Conservation (phyloP, 1,140 invertebrate genomes). For the Neodiprion fabricii region DNA sequence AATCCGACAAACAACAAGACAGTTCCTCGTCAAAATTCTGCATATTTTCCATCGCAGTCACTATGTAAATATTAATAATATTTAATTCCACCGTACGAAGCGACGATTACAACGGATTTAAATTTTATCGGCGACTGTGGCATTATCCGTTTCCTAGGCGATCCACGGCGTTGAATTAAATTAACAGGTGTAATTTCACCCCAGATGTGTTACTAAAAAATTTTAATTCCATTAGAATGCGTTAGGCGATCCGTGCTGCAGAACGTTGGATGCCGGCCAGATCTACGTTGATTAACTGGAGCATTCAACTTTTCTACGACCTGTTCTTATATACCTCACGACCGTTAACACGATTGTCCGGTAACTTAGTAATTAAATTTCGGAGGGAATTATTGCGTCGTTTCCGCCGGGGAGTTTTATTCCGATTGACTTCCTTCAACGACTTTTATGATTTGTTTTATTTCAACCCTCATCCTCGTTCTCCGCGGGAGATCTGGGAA, state of each 20-base stretch:
- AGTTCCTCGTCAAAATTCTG: no score
- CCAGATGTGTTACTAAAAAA: not conserved
- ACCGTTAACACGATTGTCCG: not conserved
- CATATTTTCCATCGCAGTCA: no score
- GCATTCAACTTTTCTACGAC: not conserved
- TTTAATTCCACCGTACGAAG: no score
- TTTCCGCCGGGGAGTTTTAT: not conserved
- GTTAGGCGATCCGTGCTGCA: not conserved
- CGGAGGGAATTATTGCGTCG: not conserved
- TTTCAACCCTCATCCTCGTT: not conserved
- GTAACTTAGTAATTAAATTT: slow-evolving; percentile 2
- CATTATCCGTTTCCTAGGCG: no score
- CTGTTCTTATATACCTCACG: not conserved
- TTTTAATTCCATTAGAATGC: slow-evolving; percentile 3
- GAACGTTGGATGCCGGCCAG: not conserved
- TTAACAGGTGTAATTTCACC: no score
- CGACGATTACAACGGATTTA: no score
- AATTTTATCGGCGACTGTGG: no score
- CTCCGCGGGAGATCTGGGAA: not conserved
- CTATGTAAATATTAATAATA: no score
- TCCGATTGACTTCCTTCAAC: not conserved
- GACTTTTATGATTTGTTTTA: not conserved
- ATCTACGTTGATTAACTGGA: slow-evolving; percentile 3
- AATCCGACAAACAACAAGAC: no score
- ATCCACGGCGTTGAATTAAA: no score